Percentiles rank a stretch among this genome's conserved stretches.
Evolutionary conservation across 2,797 vertebrate species (phyloP).

Genomic region (Tinamus major): DNA sequence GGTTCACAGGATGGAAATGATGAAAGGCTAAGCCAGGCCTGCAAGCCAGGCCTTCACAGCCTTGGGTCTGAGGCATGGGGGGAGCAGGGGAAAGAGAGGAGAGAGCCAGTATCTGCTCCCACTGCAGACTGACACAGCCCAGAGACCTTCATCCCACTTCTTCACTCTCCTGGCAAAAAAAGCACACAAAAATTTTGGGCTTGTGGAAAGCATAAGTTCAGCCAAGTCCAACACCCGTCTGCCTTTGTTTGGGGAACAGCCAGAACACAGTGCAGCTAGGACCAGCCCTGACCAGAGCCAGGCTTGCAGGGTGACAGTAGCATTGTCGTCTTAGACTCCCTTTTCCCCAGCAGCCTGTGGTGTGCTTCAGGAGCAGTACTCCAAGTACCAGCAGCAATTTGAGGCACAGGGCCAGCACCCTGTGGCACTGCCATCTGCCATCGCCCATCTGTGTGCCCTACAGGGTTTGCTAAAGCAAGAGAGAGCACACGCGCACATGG

Average conservation of each 20-base stretch:
- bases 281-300: rapidly evolving
- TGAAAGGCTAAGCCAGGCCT: not conserved
- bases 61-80: not conserved
- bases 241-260: not conserved
- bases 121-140: not conserved
- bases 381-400: not conserved
- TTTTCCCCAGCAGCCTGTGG: not conserved
- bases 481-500: not conserved
- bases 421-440: not conserved
- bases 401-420: not conserved
- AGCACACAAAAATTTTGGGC: not conserved
- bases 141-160: not conserved
- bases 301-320: not conserved
- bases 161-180: not conserved
- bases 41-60: not conserved
- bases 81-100: not conserved
- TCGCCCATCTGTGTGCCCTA: not conserved
- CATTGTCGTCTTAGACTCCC: not conserved
- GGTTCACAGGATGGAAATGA: not conserved
- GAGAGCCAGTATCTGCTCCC: not conserved
- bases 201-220: not conserved
- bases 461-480: not conserved
- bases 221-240: not conserved
- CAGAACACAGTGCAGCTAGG: not conserved
- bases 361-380: not conserved